phyloP scores from a whole-genome alignment of 2,888 invertebrate species.

The Acleris holmiana region DNA sequence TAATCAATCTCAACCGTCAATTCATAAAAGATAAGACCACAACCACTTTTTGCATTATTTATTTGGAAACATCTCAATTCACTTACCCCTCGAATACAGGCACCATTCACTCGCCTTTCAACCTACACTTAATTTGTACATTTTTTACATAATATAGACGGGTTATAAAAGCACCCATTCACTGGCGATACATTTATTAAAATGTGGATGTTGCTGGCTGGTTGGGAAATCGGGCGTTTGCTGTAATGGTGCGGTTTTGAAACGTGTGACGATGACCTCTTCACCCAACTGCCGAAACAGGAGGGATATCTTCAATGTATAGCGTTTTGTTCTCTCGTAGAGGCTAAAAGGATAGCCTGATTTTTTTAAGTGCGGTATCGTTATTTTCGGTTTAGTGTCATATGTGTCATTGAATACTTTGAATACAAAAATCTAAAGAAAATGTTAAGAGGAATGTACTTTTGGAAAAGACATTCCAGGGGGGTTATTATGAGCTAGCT shows the following conservation, averaged over 20 bases:
- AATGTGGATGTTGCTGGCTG: constrained; percentile 60
- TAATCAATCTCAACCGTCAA: constrained; percentile 11
- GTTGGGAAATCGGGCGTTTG: background rate
- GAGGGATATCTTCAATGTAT: too few relatives aligned
- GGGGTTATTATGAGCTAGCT: too few relatives aligned
- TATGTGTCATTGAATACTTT: too few relatives aligned
- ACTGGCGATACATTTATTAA: constrained; percentile 82
- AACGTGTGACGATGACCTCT: too few relatives aligned
- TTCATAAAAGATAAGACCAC: constrained; percentile 38
- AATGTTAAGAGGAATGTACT: too few relatives aligned
- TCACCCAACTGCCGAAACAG: too few relatives aligned
- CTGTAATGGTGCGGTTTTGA: constrained; percentile 43
- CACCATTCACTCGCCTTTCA: constrained; percentile 69
- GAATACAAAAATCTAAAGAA: too few relatives aligned
- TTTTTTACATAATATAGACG: constrained; percentile 46
- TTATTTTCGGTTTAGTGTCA: too few relatives aligned
- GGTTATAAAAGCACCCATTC: constrained; percentile 77
- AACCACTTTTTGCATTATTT: constrained; percentile 44
- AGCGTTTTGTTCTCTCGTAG: too few relatives aligned
- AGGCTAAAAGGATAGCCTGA: too few relatives aligned
- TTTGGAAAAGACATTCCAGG: too few relatives aligned
- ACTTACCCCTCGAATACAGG: constrained; percentile 64
- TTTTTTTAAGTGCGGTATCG: too few relatives aligned
- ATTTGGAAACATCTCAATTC: constrained; percentile 63
- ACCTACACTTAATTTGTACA: constrained; percentile 79